These are phyloP conservation scores for Tetramorium simillimum DNA, from an alignment of 1,140 invertebrate species.

Conservation along the genomic window DNA sequence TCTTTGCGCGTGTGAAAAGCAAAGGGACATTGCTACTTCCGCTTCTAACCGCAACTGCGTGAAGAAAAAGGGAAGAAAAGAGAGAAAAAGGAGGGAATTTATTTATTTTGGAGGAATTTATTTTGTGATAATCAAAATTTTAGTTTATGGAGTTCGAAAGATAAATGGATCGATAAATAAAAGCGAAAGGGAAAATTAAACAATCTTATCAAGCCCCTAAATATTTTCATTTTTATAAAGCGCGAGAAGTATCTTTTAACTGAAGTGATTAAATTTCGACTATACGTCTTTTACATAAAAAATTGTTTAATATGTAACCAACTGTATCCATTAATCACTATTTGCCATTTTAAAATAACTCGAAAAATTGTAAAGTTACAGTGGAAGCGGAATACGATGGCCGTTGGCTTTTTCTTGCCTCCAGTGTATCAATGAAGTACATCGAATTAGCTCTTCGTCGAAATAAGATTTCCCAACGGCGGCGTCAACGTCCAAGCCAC, in stretches of 20 bases:
- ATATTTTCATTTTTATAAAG: neutral
- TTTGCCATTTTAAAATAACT: neutral
- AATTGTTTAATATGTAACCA: neutral
- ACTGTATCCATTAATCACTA: neutral
- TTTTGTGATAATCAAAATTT: neutral
- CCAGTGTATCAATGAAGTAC: conserved; percentile 74
- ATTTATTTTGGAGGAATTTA: neutral
- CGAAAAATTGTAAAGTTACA: conserved; percentile 36
- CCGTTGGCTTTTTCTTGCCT: conserved; percentile 50
- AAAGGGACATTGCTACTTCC: neutral
- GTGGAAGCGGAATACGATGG: conserved; percentile 30
- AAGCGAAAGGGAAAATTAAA: neutral
- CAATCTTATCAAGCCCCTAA: neutral
- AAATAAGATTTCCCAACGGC: conserved; percentile 78
- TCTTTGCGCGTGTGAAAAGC: conserved; percentile 36
- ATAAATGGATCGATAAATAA: neutral
- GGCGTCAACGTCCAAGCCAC: conserved; percentile 40
- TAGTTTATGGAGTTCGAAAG: neutral
- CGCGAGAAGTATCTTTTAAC: neutral
- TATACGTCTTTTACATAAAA: neutral
- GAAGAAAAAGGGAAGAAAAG: conserved; percentile 42
- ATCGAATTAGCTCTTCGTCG: conserved; percentile 74
- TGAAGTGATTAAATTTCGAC: neutral
- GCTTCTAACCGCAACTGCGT: neutral
- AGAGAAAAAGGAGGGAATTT: conserved; percentile 43